A percentile compares a stretch with the other conserved stretches of the same genome.
These are phyloP conservation scores for Xenotilapia longispinis DNA, from an alignment of 2,113 vertebrate genomes.

Conservation along the genomic window DNA sequence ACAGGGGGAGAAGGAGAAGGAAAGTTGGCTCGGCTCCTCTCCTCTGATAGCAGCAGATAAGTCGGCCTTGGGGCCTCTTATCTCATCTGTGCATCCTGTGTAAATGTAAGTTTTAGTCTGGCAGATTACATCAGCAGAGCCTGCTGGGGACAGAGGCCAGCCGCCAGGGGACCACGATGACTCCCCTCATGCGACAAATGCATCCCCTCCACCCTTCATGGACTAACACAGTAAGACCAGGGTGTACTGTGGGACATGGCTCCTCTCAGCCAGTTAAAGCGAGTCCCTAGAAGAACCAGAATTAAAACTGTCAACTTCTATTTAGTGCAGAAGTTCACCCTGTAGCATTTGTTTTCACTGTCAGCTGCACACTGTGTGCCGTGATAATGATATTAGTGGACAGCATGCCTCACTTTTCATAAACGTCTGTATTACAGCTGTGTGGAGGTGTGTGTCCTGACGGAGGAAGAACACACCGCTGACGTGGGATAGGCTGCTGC, in stretches of 20 bases:
- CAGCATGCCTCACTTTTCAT: conserved; percentile 41
- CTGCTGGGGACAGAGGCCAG: conserved; percentile 62
- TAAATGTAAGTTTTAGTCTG: conserved; percentile 69
- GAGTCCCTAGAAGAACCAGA: conserved; percentile 45
- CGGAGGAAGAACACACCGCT: not conserved
- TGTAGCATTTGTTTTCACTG: conserved; percentile 49
- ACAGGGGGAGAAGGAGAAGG: conserved; percentile 32
- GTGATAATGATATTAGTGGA: conserved; percentile 48
- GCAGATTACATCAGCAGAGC: conserved; percentile 66
- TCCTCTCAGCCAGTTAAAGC: conserved; percentile 51
- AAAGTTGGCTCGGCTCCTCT: conserved; percentile 55
- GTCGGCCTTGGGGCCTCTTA: conserved; percentile 61
- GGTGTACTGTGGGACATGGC: conserved; percentile 28
- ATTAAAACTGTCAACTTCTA: conserved; percentile 64
- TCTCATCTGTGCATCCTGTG: conserved; percentile 64
- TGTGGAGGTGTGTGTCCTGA: conserved; percentile 23
- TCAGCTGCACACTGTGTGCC: conserved; percentile 18
- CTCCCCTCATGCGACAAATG: conserved; percentile 63
- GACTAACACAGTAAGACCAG: conserved; percentile 30
- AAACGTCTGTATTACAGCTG: conserved; percentile 34
- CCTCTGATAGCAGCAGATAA: conserved; percentile 65
- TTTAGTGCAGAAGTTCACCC: conserved; percentile 44
- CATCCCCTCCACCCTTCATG: conserved; percentile 48
- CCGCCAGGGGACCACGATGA: conserved; percentile 47
- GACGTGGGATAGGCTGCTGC: conserved; percentile 18